Evolutionary conservation across 1,140 invertebrate species (phyloP).

Genomic region (Brachionus calyciflorus): DNA sequence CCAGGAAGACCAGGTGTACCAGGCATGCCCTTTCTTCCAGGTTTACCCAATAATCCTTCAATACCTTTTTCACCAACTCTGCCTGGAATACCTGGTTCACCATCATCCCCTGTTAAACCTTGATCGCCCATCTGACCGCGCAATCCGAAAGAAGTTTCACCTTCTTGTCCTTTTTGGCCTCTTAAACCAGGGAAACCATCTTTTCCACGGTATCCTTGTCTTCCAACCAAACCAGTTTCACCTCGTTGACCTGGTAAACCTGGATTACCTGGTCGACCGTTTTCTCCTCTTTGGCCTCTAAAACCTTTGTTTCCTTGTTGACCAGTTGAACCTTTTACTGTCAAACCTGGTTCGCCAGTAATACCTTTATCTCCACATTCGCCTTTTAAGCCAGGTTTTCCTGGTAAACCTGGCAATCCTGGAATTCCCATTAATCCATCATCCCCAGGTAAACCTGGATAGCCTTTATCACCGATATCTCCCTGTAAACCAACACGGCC

Average conservation of each 20-base stretch:
- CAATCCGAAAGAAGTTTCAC: not conserved
- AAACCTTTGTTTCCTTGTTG: not conserved
- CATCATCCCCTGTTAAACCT: constrained; percentile 21
- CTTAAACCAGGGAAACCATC: not conserved
- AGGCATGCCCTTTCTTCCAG: not conserved
- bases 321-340: not conserved
- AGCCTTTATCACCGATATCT: constrained; percentile 14
- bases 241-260: not conserved
- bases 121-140: constrained; percentile 28
- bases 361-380: constrained; percentile 20
- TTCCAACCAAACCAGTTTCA: not conserved
- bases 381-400: not conserved
- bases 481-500: not conserved
- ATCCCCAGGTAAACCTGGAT: not conserved
- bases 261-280: not conserved
- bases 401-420: constrained; percentile 12
- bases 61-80: constrained; percentile 5
- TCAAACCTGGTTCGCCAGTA: not conserved
- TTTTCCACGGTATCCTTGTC: not conserved
- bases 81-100: constrained; percentile 3
- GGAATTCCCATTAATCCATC: not conserved
- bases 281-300: constrained; percentile 2
- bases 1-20: constrained; percentile 24
- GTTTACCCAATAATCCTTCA: not conserved
- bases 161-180: constrained; percentile 22